phyloP scores from a whole-genome alignment of 2,113 vertebrate genomes.

The Bagarius yarrelli region DNA sequence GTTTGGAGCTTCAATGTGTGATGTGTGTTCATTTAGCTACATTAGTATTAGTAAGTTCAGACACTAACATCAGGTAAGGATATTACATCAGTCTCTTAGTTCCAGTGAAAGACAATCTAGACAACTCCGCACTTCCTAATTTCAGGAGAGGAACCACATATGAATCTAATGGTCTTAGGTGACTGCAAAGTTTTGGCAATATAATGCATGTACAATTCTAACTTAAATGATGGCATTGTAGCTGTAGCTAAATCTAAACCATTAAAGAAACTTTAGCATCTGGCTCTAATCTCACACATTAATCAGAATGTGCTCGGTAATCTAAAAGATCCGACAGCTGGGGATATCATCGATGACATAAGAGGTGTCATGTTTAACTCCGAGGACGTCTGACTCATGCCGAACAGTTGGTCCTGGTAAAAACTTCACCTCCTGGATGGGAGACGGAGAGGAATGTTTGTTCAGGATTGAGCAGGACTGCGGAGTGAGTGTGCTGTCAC shows the following conservation, averaged over 20 bases:
- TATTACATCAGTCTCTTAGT: no score
- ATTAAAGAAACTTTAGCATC: not conserved
- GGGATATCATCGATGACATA: not conserved
- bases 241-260: not conserved
- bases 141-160: no score
- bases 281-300: not conserved
- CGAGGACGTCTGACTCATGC: not conserved
- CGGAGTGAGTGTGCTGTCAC: slow-evolving; percentile 5
- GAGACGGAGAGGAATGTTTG: slow-evolving; percentile 38
- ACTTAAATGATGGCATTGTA: not conserved
- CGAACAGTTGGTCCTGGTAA: slow-evolving; percentile 41
- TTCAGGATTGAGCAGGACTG: slow-evolving; percentile 18
- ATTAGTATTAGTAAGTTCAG: no score
- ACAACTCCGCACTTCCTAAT: no score
- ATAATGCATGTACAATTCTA: no score
- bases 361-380: slow-evolving; percentile 3
- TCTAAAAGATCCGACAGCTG: not conserved
- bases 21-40: no score
- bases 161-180: no score
- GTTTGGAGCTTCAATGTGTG: no score
- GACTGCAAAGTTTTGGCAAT: no score
- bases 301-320: not conserved
- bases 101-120: no score
- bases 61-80: no score
- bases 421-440: not conserved